These are phyloP conservation scores for Chloropsis hardwickii DNA, from an alignment of 2,113 vertebrate species.

Conservation along the genomic window DNA sequence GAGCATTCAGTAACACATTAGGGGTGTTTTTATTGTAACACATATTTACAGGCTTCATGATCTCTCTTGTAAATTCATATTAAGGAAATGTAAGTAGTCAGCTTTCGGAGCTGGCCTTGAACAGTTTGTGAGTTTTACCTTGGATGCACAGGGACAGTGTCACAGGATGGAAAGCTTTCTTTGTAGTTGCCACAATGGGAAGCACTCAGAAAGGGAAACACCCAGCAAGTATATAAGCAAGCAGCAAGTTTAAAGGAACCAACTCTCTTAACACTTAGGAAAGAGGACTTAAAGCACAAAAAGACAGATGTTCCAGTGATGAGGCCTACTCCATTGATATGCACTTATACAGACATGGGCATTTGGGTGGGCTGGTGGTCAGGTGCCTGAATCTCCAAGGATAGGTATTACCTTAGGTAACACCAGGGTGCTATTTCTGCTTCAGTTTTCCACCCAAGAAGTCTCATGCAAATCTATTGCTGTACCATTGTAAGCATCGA, in stretches of 20 bases:
- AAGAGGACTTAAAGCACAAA: not conserved
- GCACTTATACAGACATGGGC: accelerated
- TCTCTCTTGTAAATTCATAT: conserved; percentile 46
- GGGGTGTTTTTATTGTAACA: conserved; percentile 24
- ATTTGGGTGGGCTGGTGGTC: not conserved
- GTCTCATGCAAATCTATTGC: not conserved
- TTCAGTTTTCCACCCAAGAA: not conserved
- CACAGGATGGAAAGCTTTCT: not conserved
- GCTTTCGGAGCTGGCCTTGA: not conserved
- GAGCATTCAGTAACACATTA: conserved; percentile 20
- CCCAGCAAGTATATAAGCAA: not conserved
- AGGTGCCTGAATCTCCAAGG: not conserved
- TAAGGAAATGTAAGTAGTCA: conserved; percentile 1
- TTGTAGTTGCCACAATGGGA: not conserved
- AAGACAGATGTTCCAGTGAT: not conserved
- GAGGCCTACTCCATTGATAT: not conserved
- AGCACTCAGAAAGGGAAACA: not conserved
- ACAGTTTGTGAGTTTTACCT: not conserved
- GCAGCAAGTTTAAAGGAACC: not conserved
- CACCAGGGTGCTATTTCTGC: not conserved
- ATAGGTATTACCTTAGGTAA: not conserved
- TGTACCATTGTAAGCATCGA: not conserved
- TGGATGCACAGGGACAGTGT: not conserved
- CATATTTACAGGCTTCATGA: conserved; percentile 31
- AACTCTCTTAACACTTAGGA: not conserved